Evolutionary conservation across 2,888 invertebrate species (phyloP).

Genomic region (Dexiosoma caninum): DNA sequence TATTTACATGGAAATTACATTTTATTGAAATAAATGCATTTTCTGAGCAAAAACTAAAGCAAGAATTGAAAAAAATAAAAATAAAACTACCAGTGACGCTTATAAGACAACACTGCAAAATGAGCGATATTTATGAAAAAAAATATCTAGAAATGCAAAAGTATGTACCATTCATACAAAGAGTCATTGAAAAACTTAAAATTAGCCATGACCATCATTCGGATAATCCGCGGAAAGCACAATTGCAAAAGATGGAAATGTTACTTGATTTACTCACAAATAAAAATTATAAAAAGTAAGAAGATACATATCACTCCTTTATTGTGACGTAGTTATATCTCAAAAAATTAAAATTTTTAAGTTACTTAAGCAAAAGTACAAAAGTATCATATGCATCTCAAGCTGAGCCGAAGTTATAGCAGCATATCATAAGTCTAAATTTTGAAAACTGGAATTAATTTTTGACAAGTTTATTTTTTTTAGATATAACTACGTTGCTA

Average conservation of each 20-base stretch:
- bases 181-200: constrained; percentile 83
- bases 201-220: constrained; percentile 69
- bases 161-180: constrained; percentile 86
- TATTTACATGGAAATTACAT: neutral
- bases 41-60: neutral
- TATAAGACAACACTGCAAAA: constrained; percentile 17
- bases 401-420: too few relatives aligned
- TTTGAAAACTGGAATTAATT: too few relatives aligned
- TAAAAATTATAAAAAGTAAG: constrained; percentile 68
- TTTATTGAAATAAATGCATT: neutral
- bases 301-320: too few relatives aligned
- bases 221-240: constrained; percentile 68
- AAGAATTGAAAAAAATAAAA: neutral
- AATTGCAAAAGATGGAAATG: constrained; percentile 70
- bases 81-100: neutral
- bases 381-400: too few relatives aligned
- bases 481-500: too few relatives aligned
- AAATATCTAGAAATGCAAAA: constrained; percentile 74
- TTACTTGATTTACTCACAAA: constrained; percentile 68
- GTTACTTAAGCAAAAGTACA: too few relatives aligned
- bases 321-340: too few relatives aligned
- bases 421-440: too few relatives aligned
- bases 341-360: neutral
- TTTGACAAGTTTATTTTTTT: too few relatives aligned
- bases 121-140: constrained; percentile 64